Base-by-base conservation (phyloP, 2,888 invertebrate species). In the Agriopis leucophaearia region DNA sequence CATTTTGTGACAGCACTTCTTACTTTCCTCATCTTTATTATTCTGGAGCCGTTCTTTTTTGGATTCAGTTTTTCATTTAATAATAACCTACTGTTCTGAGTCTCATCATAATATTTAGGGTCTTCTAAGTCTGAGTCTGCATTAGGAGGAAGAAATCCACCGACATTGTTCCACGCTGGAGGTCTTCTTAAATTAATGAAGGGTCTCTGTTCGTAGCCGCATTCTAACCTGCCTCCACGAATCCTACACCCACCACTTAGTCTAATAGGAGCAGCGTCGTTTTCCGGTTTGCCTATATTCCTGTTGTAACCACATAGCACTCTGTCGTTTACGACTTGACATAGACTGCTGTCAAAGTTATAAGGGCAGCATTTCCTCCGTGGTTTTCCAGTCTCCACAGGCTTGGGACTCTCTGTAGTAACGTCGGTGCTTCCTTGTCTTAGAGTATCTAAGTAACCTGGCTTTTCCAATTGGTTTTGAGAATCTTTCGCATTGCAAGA, bases 331-430 rank as follows among this genome's bases (percentile, higher is more conserved):
- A 91, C 76, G n/a, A 73, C 60, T 79, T 77, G 82, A 63, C 92
- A 92, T 15, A 82, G 50, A 10, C 62, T 81, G 50, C 86, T 78
- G 51, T 91, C 84, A 64, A 89, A 91, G 38, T 88, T 80, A 59
- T 92, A 92, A 0, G 91, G 90, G 66, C 91, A 91, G 67, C 92
- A 92, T 7, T 76, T 78, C 7, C 76, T 87, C 52, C 78, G 75
- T 13, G 64, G 75, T 40, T 54, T 58, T 18, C n/a, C 8, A 18
- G 18, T 38, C 12, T 12, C 38, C n/a, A 12, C 36, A 15, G 36
- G 13, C 1, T 0, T 36, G 12, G 38, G 15, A 16, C 1, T 13
- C 1, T n/a, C 52, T 15, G 12, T 40, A 16, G 6, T 1, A 54
- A 6, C 10, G 2, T 10, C 52, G 9, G 16, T 0, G 52, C 38